Evolutionary conservation across 2,797 vertebrate genomes (phyloP).

Genomic region (Coccyzus lansbergi): DNA sequence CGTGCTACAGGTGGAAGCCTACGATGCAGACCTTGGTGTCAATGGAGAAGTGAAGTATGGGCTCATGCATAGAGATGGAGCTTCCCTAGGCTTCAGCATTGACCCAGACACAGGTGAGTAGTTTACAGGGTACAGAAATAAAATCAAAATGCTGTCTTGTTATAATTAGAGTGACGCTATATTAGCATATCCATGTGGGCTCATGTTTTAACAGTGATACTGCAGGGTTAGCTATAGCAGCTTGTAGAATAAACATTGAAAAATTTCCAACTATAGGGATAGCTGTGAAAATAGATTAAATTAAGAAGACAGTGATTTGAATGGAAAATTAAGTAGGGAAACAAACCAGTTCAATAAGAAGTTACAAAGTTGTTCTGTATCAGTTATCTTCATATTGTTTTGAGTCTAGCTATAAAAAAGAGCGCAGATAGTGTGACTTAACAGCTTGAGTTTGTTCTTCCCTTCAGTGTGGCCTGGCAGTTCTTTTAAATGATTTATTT

Average conservation of each 20-base stretch:
- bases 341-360: not conserved
- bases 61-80: conserved; percentile 86
- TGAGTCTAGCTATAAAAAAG: not conserved
- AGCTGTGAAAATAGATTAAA: not conserved
- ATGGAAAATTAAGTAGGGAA: not conserved
- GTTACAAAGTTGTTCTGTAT: not conserved
- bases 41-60: conserved; percentile 90
- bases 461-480: not conserved
- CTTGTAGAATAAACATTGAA: not conserved
- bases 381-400: not conserved
- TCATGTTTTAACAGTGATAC: not conserved
- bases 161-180: not conserved
- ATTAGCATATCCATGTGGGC: too few relatives aligned
- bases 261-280: not conserved
- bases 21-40: conserved; percentile 86
- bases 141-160: not conserved
- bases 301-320: not conserved
- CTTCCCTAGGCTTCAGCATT: conserved; percentile 83
- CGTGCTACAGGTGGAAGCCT: conserved; percentile 83
- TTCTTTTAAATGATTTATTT: not conserved
- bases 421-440: not conserved
- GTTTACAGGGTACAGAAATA: not conserved
- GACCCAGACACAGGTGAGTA: conserved; percentile 83
- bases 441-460: not conserved
- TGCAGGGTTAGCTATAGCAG: not conserved